A percentile compares a stretch with the other conserved stretches of the same genome.
These are phyloP conservation scores for Campylomormyrus numenius DNA, from an alignment of 2,113 vertebrate species.

Conservation along the genomic window DNA sequence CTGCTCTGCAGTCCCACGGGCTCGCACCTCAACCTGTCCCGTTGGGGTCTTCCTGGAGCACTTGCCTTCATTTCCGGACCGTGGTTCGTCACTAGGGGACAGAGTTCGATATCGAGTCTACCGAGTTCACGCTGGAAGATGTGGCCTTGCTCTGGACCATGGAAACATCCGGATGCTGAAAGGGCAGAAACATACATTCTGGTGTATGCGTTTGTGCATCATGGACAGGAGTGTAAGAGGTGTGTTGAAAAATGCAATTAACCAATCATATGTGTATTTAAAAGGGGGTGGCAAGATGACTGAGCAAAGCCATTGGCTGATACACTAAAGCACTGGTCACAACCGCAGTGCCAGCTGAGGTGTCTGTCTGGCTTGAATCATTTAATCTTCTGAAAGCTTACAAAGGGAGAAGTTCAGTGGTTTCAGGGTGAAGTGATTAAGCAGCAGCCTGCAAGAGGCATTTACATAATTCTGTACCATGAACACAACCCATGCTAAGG, in stretches of 20 bases:
- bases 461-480: neutral
- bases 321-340: neutral
- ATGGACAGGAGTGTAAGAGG: neutral
- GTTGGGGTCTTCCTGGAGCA: neutral
- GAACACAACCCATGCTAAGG: neutral
- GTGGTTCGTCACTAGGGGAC: constrained; percentile 22
- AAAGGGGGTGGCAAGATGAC: neutral
- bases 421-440: neutral
- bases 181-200: neutral
- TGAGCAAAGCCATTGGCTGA: neutral
- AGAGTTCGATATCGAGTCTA: constrained; percentile 16
- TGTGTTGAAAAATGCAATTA: neutral
- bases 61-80: neutral
- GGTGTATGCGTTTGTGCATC: neutral
- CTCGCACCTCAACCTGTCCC: neutral
- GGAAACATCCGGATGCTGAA: constrained; percentile 21
- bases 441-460: neutral
- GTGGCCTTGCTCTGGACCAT: constrained; percentile 19
- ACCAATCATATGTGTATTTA: neutral
- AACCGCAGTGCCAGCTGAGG: neutral
- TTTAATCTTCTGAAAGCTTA: neutral
- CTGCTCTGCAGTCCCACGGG: neutral
- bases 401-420: neutral
- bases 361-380: neutral
- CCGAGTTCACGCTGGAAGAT: neutral